Conservation (phyloP, 2,888 invertebrate species). For the Arrhopalites spinosus region DNA sequence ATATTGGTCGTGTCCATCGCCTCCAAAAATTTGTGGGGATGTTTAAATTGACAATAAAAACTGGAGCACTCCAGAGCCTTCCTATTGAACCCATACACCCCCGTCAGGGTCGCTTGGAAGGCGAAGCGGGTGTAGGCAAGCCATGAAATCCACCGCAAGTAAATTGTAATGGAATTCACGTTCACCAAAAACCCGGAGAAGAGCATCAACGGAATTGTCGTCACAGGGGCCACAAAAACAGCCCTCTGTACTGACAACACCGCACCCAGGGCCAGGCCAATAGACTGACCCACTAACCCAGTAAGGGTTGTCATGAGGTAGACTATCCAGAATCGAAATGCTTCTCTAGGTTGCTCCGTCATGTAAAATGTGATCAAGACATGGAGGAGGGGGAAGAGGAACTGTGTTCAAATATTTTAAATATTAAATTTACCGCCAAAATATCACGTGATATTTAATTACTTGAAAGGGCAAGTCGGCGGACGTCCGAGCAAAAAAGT, state of each 20-base stretch:
- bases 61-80: conserved; percentile 80
- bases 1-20: conserved; percentile 68
- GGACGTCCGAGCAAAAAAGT: conserved; percentile 92
- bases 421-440: background rate
- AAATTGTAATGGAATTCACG: conserved; percentile 81
- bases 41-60: conserved; percentile 81
- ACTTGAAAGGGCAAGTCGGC: conserved; percentile 98
- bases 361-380: conserved; percentile 92
- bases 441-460: conserved; percentile 57
- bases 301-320: conserved; percentile 84
- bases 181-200: conserved; percentile 90
- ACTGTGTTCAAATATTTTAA: conserved; percentile 62
- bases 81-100: conserved; percentile 65
- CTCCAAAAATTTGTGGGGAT: conserved; percentile 72
- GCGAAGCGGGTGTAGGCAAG: conserved; percentile 69
- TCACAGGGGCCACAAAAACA: conserved; percentile 88
- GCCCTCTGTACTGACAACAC: conserved; percentile 92
- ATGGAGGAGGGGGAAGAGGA: conserved; percentile 83
- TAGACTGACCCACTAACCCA: conserved; percentile 87
- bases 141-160: conserved; percentile 73
- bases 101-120: conserved; percentile 85
- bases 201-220: conserved; percentile 86
- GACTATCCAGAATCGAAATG: conserved; percentile 80
- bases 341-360: conserved; percentile 92
- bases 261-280: conserved; percentile 90